A percentile compares a stretch with the other conserved stretches of the same genome.
Conservation (phyloP, 2,797 vertebrate species). For the Phataginus tetradactyla region DNA sequence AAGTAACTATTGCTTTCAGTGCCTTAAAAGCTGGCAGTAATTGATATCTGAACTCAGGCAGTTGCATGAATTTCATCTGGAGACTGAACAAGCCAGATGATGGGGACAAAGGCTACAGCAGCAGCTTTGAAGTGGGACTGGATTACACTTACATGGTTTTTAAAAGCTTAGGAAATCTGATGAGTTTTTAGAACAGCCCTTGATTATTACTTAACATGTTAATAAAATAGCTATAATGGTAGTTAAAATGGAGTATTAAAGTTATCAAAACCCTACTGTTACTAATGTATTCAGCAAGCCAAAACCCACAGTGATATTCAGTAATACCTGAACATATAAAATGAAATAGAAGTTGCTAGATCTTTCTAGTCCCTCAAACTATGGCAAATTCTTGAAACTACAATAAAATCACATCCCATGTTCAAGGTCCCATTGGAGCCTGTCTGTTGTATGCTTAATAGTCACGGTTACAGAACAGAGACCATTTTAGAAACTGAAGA, state of each 20-base stretch:
- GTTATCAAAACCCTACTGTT: slow-evolving; percentile 60
- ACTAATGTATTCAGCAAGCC: slow-evolving; percentile 55
- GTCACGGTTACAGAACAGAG: slow-evolving; percentile 14
- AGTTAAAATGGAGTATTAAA: slow-evolving; percentile 45
- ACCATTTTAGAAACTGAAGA: slow-evolving; percentile 62
- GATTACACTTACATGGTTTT: slow-evolving; percentile 60
- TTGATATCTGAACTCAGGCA: background rate
- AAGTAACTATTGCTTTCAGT: background rate
- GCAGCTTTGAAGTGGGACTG: slow-evolving; percentile 61
- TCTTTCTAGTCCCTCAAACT: slow-evolving; percentile 57
- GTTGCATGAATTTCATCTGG: slow-evolving; percentile 25
- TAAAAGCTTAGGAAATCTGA: slow-evolving; percentile 64
- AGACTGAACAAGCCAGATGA: background rate
- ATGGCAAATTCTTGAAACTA: slow-evolving; percentile 68
- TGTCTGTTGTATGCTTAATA: slow-evolving; percentile 46
- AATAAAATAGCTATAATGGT: slow-evolving; percentile 59
- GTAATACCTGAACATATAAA: slow-evolving; percentile 70
- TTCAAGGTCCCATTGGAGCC: slow-evolving; percentile 1
- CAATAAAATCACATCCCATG: slow-evolving; percentile 56
- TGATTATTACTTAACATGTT: slow-evolving; percentile 63
- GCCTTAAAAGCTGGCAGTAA: slow-evolving; percentile 19
- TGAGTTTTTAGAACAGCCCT: slow-evolving; percentile 57
- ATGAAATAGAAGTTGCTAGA: slow-evolving; percentile 68
- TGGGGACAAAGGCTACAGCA: background rate
- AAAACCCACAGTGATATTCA: slow-evolving; percentile 60